These are phyloP conservation scores for Stenichneumon culpator DNA, from an alignment of 2,888 invertebrate species.

Conservation along the genomic window DNA sequence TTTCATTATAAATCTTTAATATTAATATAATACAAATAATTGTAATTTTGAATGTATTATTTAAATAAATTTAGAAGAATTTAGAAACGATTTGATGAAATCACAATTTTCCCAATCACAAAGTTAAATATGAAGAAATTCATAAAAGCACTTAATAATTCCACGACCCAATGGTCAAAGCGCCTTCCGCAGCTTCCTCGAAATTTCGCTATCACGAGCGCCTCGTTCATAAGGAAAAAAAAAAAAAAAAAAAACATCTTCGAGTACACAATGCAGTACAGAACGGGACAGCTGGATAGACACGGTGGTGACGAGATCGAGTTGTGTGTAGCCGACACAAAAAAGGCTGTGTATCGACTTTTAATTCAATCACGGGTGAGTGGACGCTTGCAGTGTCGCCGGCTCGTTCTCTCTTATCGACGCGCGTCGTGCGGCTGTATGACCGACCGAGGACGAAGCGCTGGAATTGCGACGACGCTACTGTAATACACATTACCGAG, in stretches of 20 bases:
- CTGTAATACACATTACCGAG: constrained; percentile 28
- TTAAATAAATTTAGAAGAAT: too few species aligned
- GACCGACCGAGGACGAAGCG: constrained; percentile 23
- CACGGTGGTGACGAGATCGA: constrained; percentile 1
- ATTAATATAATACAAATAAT: not conserved
- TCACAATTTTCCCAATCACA: not conserved
- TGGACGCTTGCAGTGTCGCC: constrained; percentile 65
- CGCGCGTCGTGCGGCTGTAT: constrained; percentile 56
- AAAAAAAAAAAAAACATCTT: constrained; percentile 20
- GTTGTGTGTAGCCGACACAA: constrained; percentile 27
- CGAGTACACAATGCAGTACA: constrained; percentile 19
- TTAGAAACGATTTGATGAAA: not conserved
- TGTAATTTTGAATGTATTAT: too few species aligned
- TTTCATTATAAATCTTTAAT: too few species aligned
- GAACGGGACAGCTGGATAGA: constrained; percentile 6
- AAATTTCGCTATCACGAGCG: not conserved
- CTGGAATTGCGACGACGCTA: constrained; percentile 17
- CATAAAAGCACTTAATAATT: not conserved
- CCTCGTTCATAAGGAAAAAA: not conserved
- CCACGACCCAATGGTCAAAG: not conserved
- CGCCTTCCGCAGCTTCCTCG: not conserved
- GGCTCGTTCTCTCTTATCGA: constrained; percentile 70
- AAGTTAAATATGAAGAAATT: not conserved
- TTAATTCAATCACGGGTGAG: constrained; percentile 73
- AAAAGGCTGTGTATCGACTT: constrained; percentile 70